A percentile compares a stretch with the other conserved stretches of the same genome.
These are phyloP conservation scores for Erythrolamprus reginae DNA, from an alignment of 2,113 vertebrate species.

Conservation along the genomic window DNA sequence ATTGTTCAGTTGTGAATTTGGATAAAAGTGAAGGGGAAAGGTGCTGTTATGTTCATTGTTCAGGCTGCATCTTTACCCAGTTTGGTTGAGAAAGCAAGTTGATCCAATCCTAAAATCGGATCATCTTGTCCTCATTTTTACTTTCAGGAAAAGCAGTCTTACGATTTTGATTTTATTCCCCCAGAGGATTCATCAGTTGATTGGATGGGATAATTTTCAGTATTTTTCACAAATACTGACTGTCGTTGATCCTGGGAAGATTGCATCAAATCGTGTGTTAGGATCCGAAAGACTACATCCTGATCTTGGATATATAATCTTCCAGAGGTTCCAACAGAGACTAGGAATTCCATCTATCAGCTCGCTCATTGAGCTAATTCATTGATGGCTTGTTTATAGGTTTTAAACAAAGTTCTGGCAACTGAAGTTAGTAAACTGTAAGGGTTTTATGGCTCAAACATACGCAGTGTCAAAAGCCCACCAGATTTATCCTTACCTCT, in stretches of 20 bases:
- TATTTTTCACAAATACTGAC: not conserved
- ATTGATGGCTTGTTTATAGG: not conserved
- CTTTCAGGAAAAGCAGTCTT: not conserved
- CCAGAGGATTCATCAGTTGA: not conserved
- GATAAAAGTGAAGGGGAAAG: too few species aligned
- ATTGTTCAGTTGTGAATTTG: too few species aligned
- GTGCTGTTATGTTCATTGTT: too few species aligned
- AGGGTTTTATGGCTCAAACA: not conserved
- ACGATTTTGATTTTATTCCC: not conserved
- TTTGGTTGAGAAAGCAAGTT: not conserved
- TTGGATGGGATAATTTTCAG: not conserved
- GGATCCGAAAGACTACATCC: not conserved
- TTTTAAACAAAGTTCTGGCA: not conserved
- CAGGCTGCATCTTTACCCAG: too few species aligned
- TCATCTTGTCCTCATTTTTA: not conserved
- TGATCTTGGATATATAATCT: not conserved
- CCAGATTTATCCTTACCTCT: not conserved
- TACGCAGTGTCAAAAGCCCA: not conserved
- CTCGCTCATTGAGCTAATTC: not conserved
- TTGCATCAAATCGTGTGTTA: not conserved
- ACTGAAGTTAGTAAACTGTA: not conserved
- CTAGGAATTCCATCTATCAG: not conserved
- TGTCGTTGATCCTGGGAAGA: not conserved
- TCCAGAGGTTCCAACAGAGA: not conserved
- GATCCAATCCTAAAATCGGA: not conserved